phyloP scores from a whole-genome alignment of 2,888 invertebrate species.

The Elmis aenea region DNA sequence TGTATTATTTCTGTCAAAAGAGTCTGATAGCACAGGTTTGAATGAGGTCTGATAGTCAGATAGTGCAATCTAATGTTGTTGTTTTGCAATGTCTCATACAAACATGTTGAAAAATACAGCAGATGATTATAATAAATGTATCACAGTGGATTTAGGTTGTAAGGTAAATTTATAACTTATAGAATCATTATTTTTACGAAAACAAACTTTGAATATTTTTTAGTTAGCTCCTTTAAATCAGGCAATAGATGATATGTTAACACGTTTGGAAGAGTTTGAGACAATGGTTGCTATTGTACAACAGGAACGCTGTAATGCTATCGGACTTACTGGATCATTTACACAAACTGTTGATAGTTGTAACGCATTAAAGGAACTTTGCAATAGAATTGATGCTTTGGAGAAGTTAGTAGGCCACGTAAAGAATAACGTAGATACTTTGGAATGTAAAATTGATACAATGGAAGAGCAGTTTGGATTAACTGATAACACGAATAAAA shows the following conservation, averaged over 20 bases:
- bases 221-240: constrained; percentile 51
- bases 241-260: constrained; percentile 63
- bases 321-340: constrained; percentile 45
- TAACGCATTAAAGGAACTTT: constrained; percentile 51
- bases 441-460: constrained; percentile 56
- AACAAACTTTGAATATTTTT: constrained; percentile 4
- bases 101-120: constrained; percentile 45
- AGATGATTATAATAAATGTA: constrained; percentile 82
- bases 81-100: too few species aligned
- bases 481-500: constrained; percentile 49
- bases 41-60: too few species aligned
- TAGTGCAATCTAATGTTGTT: too few species aligned
- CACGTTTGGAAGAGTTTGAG: constrained; percentile 61
- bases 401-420: constrained; percentile 52
- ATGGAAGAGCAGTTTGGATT: constrained; percentile 58
- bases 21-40: too few species aligned
- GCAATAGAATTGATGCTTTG: constrained; percentile 53
- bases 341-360: constrained; percentile 51
- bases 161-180: constrained; percentile 20
- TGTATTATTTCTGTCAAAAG: too few species aligned
- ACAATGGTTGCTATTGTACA: constrained; percentile 56
- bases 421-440: constrained; percentile 48
- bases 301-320: constrained; percentile 48
- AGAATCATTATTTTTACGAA: not conserved
- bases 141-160: constrained; percentile 85